Percentiles rank a stretch among this genome's conserved stretches.
These are phyloP conservation scores for Anabacerthia variegaticeps DNA, from an alignment of 2,797 vertebrate genomes.

Conservation along the genomic window DNA sequence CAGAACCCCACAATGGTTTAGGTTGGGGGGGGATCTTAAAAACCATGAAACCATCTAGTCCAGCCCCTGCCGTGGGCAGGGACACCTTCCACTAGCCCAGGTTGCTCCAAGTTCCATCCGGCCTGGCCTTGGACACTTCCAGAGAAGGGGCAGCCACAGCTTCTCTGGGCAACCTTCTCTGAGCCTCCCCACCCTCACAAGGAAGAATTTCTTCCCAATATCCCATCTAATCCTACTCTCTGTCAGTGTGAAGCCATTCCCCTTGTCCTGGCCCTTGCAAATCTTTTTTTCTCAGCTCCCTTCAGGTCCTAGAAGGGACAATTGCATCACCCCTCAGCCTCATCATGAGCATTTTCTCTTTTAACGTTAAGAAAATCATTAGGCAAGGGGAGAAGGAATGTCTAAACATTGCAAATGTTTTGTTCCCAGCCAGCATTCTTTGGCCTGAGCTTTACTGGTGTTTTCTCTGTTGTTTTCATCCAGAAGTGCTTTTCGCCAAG, in stretches of 20 bases:
- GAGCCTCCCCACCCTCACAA: not conserved
- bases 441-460: not conserved
- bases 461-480: not conserved
- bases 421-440: not conserved
- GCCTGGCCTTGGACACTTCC: accelerated
- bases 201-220: not conserved
- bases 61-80: not conserved
- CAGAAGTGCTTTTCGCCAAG: slow-evolving; percentile 92
- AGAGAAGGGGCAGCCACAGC: not conserved
- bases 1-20: not conserved
- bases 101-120: not conserved
- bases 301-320: not conserved
- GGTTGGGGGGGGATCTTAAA: not conserved
- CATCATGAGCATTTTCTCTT: not conserved
- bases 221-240: not conserved
- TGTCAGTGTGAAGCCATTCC: not conserved
- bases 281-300: not conserved
- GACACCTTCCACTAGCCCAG: not conserved
- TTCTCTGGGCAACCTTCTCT: not conserved
- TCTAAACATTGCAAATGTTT: not conserved
- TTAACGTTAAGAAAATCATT: not conserved
- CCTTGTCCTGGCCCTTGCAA: not conserved
- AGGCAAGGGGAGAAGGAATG: not conserved
- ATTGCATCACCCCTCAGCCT: not conserved
- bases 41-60: too few species aligned